Base-by-base conservation (phyloP, 2,888 invertebrate species). In the Altica lythri region DNA sequence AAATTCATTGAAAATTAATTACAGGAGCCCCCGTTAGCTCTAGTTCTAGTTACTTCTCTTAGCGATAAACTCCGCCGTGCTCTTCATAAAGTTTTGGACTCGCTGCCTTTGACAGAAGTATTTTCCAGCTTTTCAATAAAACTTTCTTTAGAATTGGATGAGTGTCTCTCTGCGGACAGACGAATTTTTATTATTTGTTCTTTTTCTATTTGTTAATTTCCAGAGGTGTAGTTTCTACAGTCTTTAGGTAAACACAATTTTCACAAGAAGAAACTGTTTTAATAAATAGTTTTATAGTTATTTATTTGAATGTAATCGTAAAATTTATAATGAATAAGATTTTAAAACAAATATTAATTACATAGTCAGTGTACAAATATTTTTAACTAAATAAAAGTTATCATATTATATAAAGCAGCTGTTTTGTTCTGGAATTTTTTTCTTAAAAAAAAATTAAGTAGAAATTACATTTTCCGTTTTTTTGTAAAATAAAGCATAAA, bases 51-150 rank as follows among this genome's bases (percentile, higher is more conserved):
- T 16, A 34, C 46, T 35, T 42, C 27, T 25, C 13, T 42, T 42
- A 9, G 10, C 35, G 19, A 37, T 46, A 46, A 46, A 46, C 35
- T 46, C 25, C 34, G 35, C 10, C 25, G 46, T 46, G 16, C 34
- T 45, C 22, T 34, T 22, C 34, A 27, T 10, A 46, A 46, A 46
- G 35, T 46, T 46, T 37, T 37, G 27, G 22, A 46, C 46, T 46
- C 25, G 13, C 46, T 37, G 46, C 35, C 46, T 46, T 46, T 35
- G 46, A 46, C 46, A 46, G 46, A 46, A 46, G 46, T 37, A 46
- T 46, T 46, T 46, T 35, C 35, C 35, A 35, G 35, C 37, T 46
- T 45, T 46, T 35, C 35, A 37, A 25, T 27, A 37, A 46, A 46
- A 35, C 37, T 45, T 45, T 22, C 34, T 45, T 46, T 46, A 37